These are phyloP conservation scores for Macrotus californicus DNA, from an alignment of 2,113 vertebrate genomes.

Conservation along the genomic window DNA sequence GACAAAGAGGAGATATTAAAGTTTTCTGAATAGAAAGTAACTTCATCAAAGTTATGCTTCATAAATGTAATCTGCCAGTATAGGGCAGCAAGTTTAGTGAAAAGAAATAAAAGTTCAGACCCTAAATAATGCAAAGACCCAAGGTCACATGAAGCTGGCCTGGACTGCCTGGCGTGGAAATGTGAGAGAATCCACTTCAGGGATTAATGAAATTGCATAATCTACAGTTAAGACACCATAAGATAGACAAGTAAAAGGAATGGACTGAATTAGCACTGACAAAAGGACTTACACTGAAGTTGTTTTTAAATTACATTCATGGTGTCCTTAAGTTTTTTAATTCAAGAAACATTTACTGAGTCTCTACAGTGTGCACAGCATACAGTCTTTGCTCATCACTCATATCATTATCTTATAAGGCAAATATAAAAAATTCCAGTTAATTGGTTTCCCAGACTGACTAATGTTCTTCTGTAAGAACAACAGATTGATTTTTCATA, in stretches of 20 bases:
- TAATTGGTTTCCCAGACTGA: constrained; percentile 60
- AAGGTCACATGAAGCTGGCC: not conserved
- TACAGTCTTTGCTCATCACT: not conserved
- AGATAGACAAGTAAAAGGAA: not conserved
- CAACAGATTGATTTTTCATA: constrained; percentile 67
- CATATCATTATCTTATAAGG: constrained; percentile 10
- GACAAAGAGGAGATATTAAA: not conserved
- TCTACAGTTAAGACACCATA: not conserved
- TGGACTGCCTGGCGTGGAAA: not conserved
- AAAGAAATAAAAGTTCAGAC: not conserved
- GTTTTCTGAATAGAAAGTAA: not conserved
- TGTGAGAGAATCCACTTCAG: not conserved
- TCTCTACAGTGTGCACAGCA: not conserved
- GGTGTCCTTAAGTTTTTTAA: not conserved
- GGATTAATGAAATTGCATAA: not conserved
- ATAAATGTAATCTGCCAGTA: not conserved
- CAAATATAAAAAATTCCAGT: not conserved
- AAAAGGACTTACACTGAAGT: not conserved
- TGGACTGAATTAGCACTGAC: not conserved
- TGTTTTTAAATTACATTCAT: not conserved
- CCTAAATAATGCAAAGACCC: not conserved
- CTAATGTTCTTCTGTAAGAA: constrained; percentile 59
- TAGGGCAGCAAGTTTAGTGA: not conserved
- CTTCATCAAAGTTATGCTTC: not conserved
- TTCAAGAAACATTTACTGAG: not conserved